phyloP scores from a whole-genome alignment of 2,113 vertebrate species.

The Oreocharis arfaki region DNA sequence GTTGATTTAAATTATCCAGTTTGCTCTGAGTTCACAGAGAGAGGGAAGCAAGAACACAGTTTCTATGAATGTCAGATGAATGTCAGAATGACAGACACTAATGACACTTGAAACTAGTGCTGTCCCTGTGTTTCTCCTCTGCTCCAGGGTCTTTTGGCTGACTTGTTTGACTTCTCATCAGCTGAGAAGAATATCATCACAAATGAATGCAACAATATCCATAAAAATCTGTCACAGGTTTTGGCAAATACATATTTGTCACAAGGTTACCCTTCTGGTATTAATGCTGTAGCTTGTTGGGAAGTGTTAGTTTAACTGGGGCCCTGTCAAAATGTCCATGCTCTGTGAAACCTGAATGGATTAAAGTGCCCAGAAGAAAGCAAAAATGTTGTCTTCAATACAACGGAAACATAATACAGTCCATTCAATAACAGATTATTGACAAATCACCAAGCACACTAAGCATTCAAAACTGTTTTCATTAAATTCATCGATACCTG shows the following conservation, averaged over 20 bases:
- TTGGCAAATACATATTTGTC: background rate
- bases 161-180: background rate
- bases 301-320: background rate
- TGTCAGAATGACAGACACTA: background rate
- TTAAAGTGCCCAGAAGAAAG: background rate
- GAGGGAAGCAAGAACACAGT: background rate
- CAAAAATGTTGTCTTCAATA: background rate
- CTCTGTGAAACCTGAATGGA: background rate
- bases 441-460: background rate
- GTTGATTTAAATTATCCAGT: background rate
- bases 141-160: background rate
- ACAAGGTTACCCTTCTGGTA: background rate
- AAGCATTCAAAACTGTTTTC: background rate
- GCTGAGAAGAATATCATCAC: background rate
- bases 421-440: background rate
- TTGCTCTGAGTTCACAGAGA: background rate
- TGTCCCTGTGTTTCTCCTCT: background rate
- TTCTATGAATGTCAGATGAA: background rate
- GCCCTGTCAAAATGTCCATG: background rate
- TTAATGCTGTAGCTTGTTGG: background rate
- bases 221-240: background rate
- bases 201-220: background rate
- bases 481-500: background rate
- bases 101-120: background rate
- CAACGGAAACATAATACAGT: background rate